Evolutionary conservation across 2,113 vertebrate species (phyloP).

Genomic region (Cyanoramphus novaezelandiae): DNA sequence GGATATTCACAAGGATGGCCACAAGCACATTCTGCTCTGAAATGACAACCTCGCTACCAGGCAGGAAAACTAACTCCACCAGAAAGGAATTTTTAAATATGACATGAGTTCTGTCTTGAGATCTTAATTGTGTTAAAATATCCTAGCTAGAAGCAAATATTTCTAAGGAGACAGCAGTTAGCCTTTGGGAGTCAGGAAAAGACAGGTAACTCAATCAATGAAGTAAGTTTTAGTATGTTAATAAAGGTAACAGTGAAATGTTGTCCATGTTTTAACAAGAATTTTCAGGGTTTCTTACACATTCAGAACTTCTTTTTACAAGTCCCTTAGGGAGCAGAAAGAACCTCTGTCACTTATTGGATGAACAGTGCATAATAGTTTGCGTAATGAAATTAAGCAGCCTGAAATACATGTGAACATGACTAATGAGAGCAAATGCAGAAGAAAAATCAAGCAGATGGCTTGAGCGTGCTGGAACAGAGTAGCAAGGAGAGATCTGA

Average conservation of each 20-base stretch:
- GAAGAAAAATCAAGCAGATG: constrained; percentile 59
- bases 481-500: background rate
- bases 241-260: constrained; percentile 15
- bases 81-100: background rate
- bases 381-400: constrained; percentile 63
- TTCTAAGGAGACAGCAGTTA: background rate
- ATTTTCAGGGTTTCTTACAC: constrained; percentile 30
- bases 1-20: background rate
- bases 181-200: background rate
- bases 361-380: constrained; percentile 47
- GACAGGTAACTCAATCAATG: background rate
- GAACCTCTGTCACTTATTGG: constrained; percentile 45
- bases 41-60: background rate
- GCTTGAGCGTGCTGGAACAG: background rate
- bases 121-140: background rate
- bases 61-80: background rate
- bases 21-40: background rate
- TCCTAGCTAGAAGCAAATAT: background rate
- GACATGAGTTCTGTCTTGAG: background rate
- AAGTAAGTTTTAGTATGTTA: background rate
- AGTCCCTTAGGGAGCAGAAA: background rate
- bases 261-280: constrained; percentile 31
- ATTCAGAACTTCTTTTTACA: constrained; percentile 46
- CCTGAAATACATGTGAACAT: constrained; percentile 55
- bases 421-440: constrained; percentile 60